phyloP scores from a whole-genome alignment of 30 jellyfish, hydroid and myxozoan species.

The Turritopsis dohrnii region DNA sequence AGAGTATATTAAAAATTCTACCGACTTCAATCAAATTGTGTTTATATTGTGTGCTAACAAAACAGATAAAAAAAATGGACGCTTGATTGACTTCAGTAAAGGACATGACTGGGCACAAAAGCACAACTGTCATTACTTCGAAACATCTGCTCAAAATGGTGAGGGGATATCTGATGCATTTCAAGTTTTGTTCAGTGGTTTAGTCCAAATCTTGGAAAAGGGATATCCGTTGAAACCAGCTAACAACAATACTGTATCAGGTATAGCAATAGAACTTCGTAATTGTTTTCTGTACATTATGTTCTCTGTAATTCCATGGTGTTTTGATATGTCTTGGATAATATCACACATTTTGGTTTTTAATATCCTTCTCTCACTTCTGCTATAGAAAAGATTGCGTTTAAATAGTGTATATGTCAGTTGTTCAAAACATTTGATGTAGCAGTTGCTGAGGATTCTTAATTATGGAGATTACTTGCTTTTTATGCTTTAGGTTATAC shows the following conservation, averaged over 20 bases:
- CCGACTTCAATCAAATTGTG: conserved; percentile 48
- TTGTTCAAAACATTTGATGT: too few species aligned
- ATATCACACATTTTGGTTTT: too few species aligned
- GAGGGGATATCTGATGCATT: conserved; percentile 65
- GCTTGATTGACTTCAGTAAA: conserved; percentile 50
- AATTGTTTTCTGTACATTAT: too few species aligned
- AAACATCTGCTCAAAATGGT: conserved; percentile 78
- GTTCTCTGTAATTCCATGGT: too few species aligned
- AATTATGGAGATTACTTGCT: too few species aligned
- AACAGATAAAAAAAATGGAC: conserved; percentile 21
- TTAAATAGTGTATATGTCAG: too few species aligned
- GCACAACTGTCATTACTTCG: conserved; percentile 62
- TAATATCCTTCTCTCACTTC: too few species aligned
- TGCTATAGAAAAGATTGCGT: too few species aligned
- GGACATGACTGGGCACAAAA: conserved; percentile 85
- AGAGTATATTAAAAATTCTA: conserved; percentile 30
- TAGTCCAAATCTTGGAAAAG: conserved; percentile 4
- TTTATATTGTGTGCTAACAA: conserved; percentile 73
- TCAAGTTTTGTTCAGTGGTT: conserved; percentile 23
- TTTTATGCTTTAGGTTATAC: conserved; percentile 58
- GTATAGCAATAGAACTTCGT: too few species aligned
- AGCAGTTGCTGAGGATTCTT: too few species aligned
- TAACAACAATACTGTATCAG: background rate
- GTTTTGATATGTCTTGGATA: too few species aligned
- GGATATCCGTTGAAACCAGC: background rate